Conservation (phyloP, 2,888 invertebrate species). For the Argynnis bischoffii region DNA sequence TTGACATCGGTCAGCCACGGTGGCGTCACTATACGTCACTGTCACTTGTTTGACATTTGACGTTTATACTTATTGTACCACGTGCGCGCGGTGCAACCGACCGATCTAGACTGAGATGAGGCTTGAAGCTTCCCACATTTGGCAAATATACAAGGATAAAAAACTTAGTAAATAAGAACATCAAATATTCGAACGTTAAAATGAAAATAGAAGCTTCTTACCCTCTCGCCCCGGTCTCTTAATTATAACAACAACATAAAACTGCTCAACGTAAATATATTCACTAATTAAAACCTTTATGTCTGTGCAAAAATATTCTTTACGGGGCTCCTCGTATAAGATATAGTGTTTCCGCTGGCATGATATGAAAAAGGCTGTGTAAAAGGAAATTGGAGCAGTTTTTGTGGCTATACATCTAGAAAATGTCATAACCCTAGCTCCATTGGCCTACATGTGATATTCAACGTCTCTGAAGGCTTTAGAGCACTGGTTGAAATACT, state of each 20-base stretch:
- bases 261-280: conserved; percentile 21
- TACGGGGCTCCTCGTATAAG: conserved; percentile 24
- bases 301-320: conserved; percentile 21
- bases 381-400: conserved; percentile 35
- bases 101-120: conserved; percentile 69
- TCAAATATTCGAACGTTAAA: conserved; percentile 46
- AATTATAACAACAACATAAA: conserved; percentile 21
- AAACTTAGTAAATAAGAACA: conserved; percentile 64
- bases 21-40: conserved; percentile 19
- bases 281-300: conserved; percentile 22
- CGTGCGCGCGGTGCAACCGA: conserved; percentile 65
- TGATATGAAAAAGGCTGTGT: conserved; percentile 27
- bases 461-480: conserved; percentile 25
- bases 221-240: conserved; percentile 6
- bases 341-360: conserved; percentile 25
- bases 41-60: conserved; percentile 18
- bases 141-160: conserved; percentile 64
- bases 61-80: conserved; percentile 40
- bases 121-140: conserved; percentile 53
- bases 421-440: conserved; percentile 33
- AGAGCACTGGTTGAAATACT: conserved; percentile 20
- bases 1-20: conserved; percentile 13
- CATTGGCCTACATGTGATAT: conserved; percentile 31
- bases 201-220: conserved; percentile 6
- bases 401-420: conserved; percentile 32